A percentile compares a stretch with the other conserved stretches of the same genome.
phyloP scores from a whole-genome alignment of 2,888 invertebrate species.

The Troglohyphantes excavatus region DNA sequence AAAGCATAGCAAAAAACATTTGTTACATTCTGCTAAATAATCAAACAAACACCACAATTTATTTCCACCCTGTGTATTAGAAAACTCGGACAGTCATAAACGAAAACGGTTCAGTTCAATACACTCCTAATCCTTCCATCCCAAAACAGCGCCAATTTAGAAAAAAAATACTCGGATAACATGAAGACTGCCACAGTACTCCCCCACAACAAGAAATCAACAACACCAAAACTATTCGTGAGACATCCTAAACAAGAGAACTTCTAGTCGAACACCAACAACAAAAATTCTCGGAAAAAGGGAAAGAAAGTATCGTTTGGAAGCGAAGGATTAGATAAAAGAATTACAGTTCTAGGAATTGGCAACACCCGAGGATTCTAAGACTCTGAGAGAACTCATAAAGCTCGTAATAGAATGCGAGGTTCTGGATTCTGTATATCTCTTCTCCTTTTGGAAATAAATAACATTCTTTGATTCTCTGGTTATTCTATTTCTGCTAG shows the following conservation, averaged over 20 bases:
- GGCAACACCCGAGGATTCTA: conserved; percentile 53
- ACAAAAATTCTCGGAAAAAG: conserved; percentile 1
- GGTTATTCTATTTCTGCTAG: too few species aligned
- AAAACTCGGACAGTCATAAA: too few species aligned
- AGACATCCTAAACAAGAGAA: conserved; percentile 14
- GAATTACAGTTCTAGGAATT: conserved; percentile 59
- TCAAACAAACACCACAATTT: too few species aligned
- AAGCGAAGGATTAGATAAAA: conserved; percentile 60
- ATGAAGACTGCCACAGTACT: neutral
- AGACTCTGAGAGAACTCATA: conserved; percentile 50
- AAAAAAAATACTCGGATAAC: neutral
- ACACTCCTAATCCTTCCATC: neutral
- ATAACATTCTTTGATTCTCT: conserved; percentile 37
- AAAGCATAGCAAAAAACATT: too few species aligned
- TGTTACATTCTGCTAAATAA: too few species aligned
- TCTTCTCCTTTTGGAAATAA: conserved; percentile 7
- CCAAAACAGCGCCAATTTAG: neutral
- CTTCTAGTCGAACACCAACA: conserved; percentile 32
- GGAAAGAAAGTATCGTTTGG: conserved; percentile 41
- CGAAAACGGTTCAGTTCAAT: too few species aligned
- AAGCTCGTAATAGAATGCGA: conserved; percentile 46
- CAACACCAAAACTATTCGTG: neutral
- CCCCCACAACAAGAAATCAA: neutral
- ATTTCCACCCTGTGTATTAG: too few species aligned
- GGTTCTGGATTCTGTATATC: conserved; percentile 11